Percentiles rank a stretch among this genome's conserved stretches.
These are phyloP conservation scores for Platichthys stellatus DNA, from an alignment of 2,113 vertebrate genomes.

Conservation along the genomic window DNA sequence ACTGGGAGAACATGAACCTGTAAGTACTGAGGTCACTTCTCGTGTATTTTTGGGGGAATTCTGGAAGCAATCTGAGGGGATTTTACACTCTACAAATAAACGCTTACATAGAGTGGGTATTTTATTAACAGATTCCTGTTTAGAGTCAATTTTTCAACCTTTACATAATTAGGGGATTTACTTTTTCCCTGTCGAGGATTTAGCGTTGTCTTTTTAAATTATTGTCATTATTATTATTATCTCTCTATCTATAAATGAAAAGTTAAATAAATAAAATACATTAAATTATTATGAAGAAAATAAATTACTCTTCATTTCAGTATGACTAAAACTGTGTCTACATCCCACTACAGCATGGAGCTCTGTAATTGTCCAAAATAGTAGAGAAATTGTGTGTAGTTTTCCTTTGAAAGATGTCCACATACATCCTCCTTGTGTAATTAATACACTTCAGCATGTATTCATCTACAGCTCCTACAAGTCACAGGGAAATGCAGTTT, in stretches of 20 bases:
- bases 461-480: too few species aligned
- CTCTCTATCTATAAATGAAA: background rate
- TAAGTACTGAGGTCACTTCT: too few species aligned
- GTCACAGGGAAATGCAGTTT: too few species aligned
- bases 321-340: background rate
- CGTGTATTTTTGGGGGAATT: conserved; percentile 22
- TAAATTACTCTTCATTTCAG: background rate
- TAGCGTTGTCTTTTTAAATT: too few species aligned
- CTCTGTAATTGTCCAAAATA: too few species aligned
- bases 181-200: too few species aligned
- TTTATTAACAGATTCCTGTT: background rate
- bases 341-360: background rate
- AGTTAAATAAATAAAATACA: too few species aligned
- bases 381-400: too few species aligned
- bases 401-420: too few species aligned
- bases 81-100: background rate
- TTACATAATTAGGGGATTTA: background rate
- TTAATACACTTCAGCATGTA: too few species aligned
- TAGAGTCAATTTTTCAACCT: background rate
- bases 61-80: background rate
- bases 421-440: too few species aligned
- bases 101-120: background rate
- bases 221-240: background rate
- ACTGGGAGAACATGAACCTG: too few species aligned
- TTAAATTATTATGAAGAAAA: background rate